Evolutionary conservation across 2,888 invertebrate genomes (phyloP).

Genomic region (Petrophora chlorosata): DNA sequence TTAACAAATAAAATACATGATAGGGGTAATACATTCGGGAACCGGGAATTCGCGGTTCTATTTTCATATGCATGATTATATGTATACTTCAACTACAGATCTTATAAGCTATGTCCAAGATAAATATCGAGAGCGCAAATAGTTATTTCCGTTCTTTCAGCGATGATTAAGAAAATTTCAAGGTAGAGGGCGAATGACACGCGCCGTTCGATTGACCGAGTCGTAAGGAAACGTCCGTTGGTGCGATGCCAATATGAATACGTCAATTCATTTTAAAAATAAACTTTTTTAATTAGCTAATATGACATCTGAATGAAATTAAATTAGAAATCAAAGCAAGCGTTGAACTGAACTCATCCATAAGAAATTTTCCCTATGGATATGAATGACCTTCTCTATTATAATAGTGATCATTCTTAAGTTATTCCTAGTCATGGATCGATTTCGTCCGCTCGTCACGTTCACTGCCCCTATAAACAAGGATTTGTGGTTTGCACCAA

Average conservation of each 20-base stretch:
- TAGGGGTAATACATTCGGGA: too few relatives aligned
- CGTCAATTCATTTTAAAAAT: slow-evolving; percentile 25
- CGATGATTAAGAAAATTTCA: slow-evolving; percentile 47
- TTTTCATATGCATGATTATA: too few relatives aligned
- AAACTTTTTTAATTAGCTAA: slow-evolving; percentile 12
- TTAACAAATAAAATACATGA: too few relatives aligned
- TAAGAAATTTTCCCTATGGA: background rate
- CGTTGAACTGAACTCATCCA: background rate
- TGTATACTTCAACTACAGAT: too few relatives aligned
- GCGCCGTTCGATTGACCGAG: slow-evolving; percentile 49
- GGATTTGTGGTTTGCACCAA: slow-evolving; percentile 24
- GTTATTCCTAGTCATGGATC: background rate
- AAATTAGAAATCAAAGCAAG: background rate
- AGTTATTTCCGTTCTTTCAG: slow-evolving; percentile 37
- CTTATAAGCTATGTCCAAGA: too few relatives aligned
- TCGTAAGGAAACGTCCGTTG: slow-evolving; percentile 54
- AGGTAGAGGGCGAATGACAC: slow-evolving; percentile 41
- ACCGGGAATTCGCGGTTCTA: too few relatives aligned
- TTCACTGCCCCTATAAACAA: slow-evolving; percentile 13
- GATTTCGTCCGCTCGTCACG: slow-evolving; percentile 2
- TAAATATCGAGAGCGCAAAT: background rate
- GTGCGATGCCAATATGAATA: slow-evolving; percentile 47
- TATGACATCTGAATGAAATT: slow-evolving; percentile 6
- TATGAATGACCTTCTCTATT: too few relatives aligned
- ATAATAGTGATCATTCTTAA: background rate